phyloP scores from a whole-genome alignment of 2,113 vertebrate genomes.

The Semnornis frantzii region DNA sequence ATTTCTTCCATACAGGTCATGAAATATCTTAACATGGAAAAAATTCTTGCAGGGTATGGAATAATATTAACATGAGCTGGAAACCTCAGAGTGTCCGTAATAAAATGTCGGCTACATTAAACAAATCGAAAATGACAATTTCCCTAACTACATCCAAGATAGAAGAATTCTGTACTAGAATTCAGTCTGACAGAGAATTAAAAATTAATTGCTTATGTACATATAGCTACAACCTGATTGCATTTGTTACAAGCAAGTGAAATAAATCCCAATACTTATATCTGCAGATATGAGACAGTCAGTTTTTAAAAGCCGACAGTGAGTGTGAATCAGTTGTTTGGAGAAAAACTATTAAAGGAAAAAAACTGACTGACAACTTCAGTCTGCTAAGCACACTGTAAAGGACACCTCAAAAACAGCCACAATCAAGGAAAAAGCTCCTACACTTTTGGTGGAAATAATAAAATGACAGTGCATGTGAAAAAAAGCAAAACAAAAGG shows the following conservation, averaged over 20 bases:
- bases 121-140: background rate
- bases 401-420: background rate
- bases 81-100: background rate
- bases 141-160: background rate
- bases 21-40: constrained; percentile 7
- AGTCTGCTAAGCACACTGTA: background rate
- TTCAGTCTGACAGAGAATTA: background rate
- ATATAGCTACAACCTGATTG: background rate
- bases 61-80: background rate
- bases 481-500: background rate
- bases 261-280: background rate
- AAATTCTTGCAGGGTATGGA: background rate
- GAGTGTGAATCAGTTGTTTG: background rate
- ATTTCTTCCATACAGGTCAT: background rate
- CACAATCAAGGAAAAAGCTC: background rate
- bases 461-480: background rate
- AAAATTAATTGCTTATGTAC: background rate
- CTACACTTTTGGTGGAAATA: background rate
- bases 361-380: background rate
- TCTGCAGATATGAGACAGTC: background rate
- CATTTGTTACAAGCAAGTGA: background rate
- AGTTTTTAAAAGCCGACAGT: background rate
- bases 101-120: background rate
- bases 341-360: background rate
- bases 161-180: background rate